Evolutionary conservation across 1,140 invertebrate genomes (phyloP).

Genomic region (Halyomorpha halys): DNA sequence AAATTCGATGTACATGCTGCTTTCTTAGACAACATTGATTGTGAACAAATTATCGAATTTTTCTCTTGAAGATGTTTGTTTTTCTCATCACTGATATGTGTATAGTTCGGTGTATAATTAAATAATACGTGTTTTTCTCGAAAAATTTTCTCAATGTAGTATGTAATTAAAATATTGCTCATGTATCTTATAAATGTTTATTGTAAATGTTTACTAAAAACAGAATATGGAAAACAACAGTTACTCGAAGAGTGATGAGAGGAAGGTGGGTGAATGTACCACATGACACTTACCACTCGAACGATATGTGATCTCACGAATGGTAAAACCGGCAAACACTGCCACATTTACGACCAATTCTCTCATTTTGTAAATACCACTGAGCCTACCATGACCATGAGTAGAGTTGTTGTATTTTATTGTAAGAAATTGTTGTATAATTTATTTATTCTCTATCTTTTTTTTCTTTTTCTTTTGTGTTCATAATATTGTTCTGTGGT

Average conservation of each 20-base stretch:
- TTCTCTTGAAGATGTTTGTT: constrained; percentile 1
- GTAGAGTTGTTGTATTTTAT: constrained; percentile 22
- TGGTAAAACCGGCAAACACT: constrained; percentile 27
- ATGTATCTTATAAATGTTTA: constrained; percentile 7
- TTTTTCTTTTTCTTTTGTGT: constrained; percentile 23
- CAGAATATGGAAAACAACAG: constrained; percentile 10
- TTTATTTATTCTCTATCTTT: constrained; percentile 25
- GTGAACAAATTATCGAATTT: too few relatives aligned
- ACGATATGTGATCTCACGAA: constrained; percentile 25
- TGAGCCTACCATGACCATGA: constrained; percentile 28
- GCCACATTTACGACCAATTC: constrained; percentile 26
- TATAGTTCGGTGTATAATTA: not conserved
- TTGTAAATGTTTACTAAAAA: constrained; percentile 2
- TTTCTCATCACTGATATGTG: constrained; percentile 2
- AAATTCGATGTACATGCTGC: too few relatives aligned
- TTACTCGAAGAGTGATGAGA: not conserved
- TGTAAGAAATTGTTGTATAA: constrained; percentile 16
- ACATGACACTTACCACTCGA: constrained; percentile 13
- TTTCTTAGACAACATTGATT: too few relatives aligned
- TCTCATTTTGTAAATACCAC: constrained; percentile 22
- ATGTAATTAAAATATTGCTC: constrained; percentile 12
- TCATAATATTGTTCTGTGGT: constrained; percentile 20
- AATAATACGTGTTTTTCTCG: too few relatives aligned
- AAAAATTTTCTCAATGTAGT: not conserved
- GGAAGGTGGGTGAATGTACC: constrained; percentile 15